Conservation (phyloP, 2,888 invertebrate species). For the Arctia plantaginis region DNA sequence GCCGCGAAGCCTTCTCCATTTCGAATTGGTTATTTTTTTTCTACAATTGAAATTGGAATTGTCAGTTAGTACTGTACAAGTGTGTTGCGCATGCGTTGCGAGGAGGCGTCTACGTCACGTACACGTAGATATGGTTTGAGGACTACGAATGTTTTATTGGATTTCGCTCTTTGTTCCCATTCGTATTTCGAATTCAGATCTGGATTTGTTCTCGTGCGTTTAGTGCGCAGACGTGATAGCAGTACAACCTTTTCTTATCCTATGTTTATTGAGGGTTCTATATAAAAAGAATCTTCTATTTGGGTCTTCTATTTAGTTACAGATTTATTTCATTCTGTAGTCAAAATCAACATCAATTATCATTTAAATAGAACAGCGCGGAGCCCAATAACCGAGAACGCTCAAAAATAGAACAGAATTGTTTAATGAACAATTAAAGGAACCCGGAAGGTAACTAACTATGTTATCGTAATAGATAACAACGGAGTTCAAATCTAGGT, state of each 20-base stretch:
- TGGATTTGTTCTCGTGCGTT: conserved; percentile 72
- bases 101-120: conserved; percentile 82
- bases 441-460: not conserved
- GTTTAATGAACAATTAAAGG: not conserved
- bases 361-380: not conserved
- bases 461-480: not conserved
- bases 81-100: conserved; percentile 77
- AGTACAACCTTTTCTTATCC: conserved; percentile 27
- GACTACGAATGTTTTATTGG: conserved; percentile 85
- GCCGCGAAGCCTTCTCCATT: conserved; percentile 84
- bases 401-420: not conserved
- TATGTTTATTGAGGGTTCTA: conserved; percentile 5
- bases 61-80: conserved; percentile 81
- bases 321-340: not conserved
- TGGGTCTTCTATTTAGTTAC: not conserved
- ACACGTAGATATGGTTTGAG: conserved; percentile 81
- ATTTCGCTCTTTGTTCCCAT: conserved; percentile 79
- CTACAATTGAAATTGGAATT: conserved; percentile 85
- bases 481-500: not conserved
- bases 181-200: conserved; percentile 79
- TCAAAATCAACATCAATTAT: not conserved
- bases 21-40: conserved; percentile 86
- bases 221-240: conserved; percentile 75
- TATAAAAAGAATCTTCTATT: not conserved
- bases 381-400: not conserved